These are phyloP conservation scores for Sitobion miscanthi DNA, from an alignment of 1,140 invertebrate species.

Conservation along the genomic window DNA sequence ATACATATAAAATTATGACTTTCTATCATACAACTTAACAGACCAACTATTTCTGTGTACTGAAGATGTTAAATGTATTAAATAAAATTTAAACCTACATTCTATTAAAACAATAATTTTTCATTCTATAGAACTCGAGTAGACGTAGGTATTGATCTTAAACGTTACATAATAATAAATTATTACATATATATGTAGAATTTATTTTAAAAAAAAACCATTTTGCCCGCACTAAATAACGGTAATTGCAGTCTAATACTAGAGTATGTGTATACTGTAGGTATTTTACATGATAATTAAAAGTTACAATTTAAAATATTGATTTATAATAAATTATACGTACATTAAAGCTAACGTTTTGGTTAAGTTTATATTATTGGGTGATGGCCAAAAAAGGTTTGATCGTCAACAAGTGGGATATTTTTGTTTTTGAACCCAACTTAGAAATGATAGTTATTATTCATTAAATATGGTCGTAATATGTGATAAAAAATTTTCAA, in stretches of 20 bases:
- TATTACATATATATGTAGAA: background rate
- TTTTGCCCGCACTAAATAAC: background rate
- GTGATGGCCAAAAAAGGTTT: background rate
- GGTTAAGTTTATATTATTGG: slow-evolving; percentile 12
- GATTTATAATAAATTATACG: background rate
- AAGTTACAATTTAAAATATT: background rate
- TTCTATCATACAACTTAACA: background rate
- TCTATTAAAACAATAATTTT: background rate
- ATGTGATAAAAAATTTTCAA: background rate
- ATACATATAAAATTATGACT: background rate
- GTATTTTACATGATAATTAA: background rate
- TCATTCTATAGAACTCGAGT: too few relatives aligned
- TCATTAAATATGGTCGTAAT: background rate
- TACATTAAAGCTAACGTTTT: background rate
- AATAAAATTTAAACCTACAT: background rate
- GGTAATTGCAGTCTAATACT: background rate
- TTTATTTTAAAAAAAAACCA: background rate
- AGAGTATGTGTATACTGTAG: background rate
- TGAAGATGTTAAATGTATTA: background rate
- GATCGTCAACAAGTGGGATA: background rate
- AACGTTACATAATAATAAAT: background rate
- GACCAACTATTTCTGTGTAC: background rate
- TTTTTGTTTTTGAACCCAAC: background rate
- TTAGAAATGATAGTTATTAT: background rate
- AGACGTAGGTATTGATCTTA: background rate